These are phyloP conservation scores for Hydrotaea diabolus DNA, from an alignment of 2,888 invertebrate genomes.

Conservation along the genomic window DNA sequence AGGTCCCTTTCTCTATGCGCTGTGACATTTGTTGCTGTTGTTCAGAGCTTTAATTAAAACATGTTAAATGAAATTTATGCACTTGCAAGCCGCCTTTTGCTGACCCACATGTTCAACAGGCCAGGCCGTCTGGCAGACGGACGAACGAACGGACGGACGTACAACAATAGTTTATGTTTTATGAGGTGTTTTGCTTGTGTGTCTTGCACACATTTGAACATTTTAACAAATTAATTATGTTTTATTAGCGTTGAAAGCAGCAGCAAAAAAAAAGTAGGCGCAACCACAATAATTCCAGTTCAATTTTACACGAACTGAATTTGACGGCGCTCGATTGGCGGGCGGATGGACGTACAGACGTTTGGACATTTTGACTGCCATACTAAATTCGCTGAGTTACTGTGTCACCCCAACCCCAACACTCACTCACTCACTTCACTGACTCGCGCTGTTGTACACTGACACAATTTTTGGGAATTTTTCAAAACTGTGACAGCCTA, in stretches of 20 bases:
- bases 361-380: no score
- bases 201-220: not conserved
- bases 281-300: slow-evolving; percentile 8
- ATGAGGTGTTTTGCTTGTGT: no score
- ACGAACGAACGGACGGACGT: not conserved
- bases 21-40: slow-evolving; percentile 2
- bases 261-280: not conserved
- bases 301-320: no score
- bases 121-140: not conserved
- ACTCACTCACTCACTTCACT: no score
- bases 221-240: slow-evolving; percentile 31
- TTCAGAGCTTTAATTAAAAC: slow-evolving; percentile 33
- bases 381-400: not conserved
- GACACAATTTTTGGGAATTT: not conserved
- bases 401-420: not conserved
- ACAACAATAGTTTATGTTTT: slow-evolving; percentile 28
- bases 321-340: no score
- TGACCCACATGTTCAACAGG: slow-evolving; percentile 23
- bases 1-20: no score
- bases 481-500: not conserved
- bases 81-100: not conserved
- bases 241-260: slow-evolving; percentile 1
- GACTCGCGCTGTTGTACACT: not conserved
- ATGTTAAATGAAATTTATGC: slow-evolving; percentile 23
- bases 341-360: no score